Evolutionary conservation across 2,113 vertebrate species (phyloP).

Genomic region (Phasianus colchicus): DNA sequence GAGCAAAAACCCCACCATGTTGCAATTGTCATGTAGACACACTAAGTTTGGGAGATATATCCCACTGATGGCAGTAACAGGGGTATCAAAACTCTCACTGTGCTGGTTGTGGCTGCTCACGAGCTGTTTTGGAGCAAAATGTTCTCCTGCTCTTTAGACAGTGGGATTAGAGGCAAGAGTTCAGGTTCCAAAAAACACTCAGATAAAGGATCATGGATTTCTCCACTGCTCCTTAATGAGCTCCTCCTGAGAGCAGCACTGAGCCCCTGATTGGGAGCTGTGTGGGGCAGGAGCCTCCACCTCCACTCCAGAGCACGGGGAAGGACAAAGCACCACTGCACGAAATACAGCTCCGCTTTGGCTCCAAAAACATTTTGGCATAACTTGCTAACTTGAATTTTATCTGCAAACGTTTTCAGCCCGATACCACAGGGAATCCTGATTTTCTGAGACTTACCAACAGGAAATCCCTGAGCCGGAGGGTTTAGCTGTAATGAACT

Average conservation of each 20-base stretch:
- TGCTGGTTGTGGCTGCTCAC: not conserved
- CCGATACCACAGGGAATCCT: not conserved
- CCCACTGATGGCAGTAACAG: rapidly evolving
- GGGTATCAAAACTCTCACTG: not conserved
- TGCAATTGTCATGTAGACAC: not conserved
- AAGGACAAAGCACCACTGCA: not conserved
- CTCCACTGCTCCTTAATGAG: not conserved
- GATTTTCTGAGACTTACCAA: conserved; percentile 34
- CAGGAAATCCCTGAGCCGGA: conserved; percentile 59
- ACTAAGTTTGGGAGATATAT: not conserved
- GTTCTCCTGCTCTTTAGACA: not conserved
- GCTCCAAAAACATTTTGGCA: conserved; percentile 32
- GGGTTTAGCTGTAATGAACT: conserved; percentile 60
- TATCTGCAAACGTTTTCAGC: conserved; percentile 25
- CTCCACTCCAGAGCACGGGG: not conserved
- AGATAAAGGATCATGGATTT: not conserved
- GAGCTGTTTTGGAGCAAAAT: not conserved
- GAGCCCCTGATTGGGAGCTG: not conserved
- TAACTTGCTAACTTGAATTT: conserved; percentile 24
- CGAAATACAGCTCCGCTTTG: not conserved
- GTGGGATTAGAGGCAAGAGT: not conserved
- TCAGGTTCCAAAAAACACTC: not conserved
- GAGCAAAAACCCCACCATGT: not conserved
- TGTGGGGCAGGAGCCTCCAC: rapidly evolving
- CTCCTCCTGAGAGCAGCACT: not conserved